phyloP scores from a whole-genome alignment of 53 echinoderm and acorn worm genomes.

The Astropecten irregularis region DNA sequence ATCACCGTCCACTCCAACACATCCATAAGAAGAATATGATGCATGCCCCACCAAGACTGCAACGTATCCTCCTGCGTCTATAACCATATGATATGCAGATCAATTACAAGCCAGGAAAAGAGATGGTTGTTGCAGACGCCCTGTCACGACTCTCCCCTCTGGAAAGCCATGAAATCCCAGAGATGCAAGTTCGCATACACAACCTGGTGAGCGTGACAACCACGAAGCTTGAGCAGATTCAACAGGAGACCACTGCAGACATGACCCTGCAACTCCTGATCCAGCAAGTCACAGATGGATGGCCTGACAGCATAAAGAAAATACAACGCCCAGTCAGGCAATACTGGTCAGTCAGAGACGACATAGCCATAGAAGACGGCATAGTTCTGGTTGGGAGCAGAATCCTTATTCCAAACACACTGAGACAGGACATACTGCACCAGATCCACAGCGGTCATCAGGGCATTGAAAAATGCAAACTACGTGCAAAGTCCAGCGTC shows the following conservation, averaged over 20 bases:
- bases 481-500: not conserved
- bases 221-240: no score
- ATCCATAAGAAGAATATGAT: no score
- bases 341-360: conserved; percentile 50
- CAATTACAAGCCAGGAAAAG: conserved; percentile 61
- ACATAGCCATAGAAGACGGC: no score
- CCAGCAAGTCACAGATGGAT: no score
- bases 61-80: conserved; percentile 53
- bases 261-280: no score
- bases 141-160: conserved; percentile 62
- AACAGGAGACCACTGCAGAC: no score
- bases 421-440: not conserved
- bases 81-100: no score
- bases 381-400: not conserved
- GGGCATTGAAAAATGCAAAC: conserved; percentile 15
- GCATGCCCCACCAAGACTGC: conserved; percentile 69
- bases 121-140: conserved; percentile 56
- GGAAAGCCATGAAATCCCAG: no score
- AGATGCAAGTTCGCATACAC: no score
- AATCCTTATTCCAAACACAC: not conserved
- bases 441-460: conserved; percentile 22
- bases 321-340: not conserved
- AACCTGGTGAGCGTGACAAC: not conserved
- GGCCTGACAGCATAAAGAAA: not conserved
- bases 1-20: no score